phyloP scores from a whole-genome alignment of 2,888 invertebrate species.

The Zaprionus obscuricornis region DNA sequence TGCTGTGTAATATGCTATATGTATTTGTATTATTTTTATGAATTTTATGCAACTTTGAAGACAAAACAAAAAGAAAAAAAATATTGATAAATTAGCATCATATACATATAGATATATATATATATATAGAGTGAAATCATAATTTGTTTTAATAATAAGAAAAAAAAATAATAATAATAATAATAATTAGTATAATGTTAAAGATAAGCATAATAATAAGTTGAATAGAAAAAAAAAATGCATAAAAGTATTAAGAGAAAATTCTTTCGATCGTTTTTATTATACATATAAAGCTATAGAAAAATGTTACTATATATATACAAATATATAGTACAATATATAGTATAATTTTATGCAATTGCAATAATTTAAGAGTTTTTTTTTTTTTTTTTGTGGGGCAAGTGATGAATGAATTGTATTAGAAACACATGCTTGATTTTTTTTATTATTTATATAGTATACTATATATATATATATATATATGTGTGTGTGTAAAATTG shows the following conservation, averaged over 20 bases:
- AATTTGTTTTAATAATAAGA: slow-evolving; percentile 23
- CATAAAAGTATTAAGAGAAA: slow-evolving; percentile 44
- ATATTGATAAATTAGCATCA: background rate
- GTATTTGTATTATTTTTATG: no score
- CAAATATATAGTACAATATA: background rate
- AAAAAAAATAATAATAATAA: no score
- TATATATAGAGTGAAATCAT: background rate
- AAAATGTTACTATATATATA: slow-evolving; percentile 24
- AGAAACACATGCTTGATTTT: background rate
- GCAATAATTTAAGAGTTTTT: no score
- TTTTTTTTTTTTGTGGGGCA: background rate
- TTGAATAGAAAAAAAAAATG: slow-evolving; percentile 4
- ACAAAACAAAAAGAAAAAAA: no score
- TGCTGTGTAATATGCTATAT: slow-evolving; percentile 47
- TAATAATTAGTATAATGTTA: slow-evolving; percentile 6
- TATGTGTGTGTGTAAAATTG: slow-evolving; percentile 32
- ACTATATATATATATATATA: slow-evolving; percentile 26
- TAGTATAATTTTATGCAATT: background rate
- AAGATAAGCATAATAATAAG: background rate
- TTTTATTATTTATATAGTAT: slow-evolving; percentile 1
- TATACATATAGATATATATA: background rate
- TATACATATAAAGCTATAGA: slow-evolving; percentile 78
- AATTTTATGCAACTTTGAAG: no score
- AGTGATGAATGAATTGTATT: background rate
- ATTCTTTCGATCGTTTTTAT: slow-evolving; percentile 42